phyloP scores from a whole-genome alignment of 1,140 invertebrate genomes.

The Drosophila biarmipes region DNA sequence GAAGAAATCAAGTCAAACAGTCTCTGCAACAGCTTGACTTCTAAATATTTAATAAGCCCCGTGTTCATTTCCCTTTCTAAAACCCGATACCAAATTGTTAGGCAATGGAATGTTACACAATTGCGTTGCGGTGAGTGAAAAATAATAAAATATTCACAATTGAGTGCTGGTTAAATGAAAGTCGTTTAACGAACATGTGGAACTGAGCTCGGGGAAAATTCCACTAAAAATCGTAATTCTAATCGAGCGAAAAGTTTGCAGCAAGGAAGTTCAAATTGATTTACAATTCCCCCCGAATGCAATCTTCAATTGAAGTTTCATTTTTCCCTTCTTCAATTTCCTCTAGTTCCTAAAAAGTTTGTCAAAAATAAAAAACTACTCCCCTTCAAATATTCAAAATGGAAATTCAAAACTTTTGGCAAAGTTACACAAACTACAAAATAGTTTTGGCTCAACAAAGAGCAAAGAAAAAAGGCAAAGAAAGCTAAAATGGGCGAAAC shows the following conservation, averaged over 20 bases:
- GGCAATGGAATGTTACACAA: neutral
- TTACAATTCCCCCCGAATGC: slow-evolving; percentile 28
- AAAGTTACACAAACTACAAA: slow-evolving; percentile 45
- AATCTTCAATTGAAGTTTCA: slow-evolving; percentile 25
- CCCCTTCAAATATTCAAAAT: slow-evolving; percentile 45
- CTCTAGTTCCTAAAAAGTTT: slow-evolving; percentile 26
- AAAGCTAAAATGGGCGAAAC: slow-evolving; percentile 27
- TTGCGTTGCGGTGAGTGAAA: neutral
- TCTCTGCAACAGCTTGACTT: neutral
- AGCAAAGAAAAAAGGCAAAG: neutral
- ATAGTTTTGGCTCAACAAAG: slow-evolving; percentile 32
- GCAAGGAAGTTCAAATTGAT: slow-evolving; percentile 40
- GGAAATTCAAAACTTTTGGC: slow-evolving; percentile 43
- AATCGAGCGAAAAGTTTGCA: slow-evolving; percentile 30
- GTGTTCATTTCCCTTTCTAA: slow-evolving; percentile 19
- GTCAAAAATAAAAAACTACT: neutral
- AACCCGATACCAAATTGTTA: slow-evolving; percentile 1
- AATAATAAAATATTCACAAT: slow-evolving; percentile 3
- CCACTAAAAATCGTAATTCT: neutral
- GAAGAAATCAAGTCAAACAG: slow-evolving; percentile 6
- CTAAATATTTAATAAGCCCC: slow-evolving; percentile 15
- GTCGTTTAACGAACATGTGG: neutral
- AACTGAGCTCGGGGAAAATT: neutral
- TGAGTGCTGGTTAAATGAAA: neutral
- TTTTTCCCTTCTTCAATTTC: slow-evolving; percentile 4